Evolutionary conservation across 2,113 vertebrate genomes (phyloP).

Genomic region (Amazona vittata): DNA sequence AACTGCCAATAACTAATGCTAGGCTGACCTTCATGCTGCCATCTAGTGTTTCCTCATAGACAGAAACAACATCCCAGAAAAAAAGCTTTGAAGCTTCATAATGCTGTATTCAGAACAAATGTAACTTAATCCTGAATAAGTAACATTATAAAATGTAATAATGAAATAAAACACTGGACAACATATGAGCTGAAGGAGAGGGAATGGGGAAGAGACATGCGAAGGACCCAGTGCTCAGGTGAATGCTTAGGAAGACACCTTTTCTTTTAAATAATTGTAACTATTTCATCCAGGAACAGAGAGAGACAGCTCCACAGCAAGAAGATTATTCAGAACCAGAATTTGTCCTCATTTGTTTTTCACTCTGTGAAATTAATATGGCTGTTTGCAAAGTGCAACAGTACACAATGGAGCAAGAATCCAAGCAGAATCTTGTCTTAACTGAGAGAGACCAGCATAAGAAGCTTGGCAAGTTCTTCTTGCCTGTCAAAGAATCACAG

Average conservation of each 20-base stretch:
- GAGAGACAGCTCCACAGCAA: neutral
- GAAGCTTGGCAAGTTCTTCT: neutral
- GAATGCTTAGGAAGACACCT: neutral
- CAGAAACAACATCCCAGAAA: neutral
- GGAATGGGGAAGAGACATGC: neutral
- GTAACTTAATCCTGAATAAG: neutral
- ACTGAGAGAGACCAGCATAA: neutral
- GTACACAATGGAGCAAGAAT: neutral
- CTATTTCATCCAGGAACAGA: neutral
- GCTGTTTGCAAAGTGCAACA: neutral
- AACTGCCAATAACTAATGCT: neutral
- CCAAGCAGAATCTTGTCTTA: neutral
- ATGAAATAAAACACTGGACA: neutral
- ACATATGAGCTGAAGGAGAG: neutral
- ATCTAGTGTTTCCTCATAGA: neutral
- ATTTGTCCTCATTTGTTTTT: neutral
- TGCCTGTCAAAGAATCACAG: neutral
- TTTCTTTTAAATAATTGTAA: neutral
- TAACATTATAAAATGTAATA: neutral
- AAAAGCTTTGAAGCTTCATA: neutral
- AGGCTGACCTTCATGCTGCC: constrained; percentile 24
- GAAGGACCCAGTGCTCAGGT: neutral
- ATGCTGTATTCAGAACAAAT: neutral
- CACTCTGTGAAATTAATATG: neutral
- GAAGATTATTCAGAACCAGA: neutral